A percentile compares a stretch with the other conserved stretches of the same genome.
Conservation (phyloP, 2,888 invertebrate genomes). For the Acanthacorydalis orientalis region DNA sequence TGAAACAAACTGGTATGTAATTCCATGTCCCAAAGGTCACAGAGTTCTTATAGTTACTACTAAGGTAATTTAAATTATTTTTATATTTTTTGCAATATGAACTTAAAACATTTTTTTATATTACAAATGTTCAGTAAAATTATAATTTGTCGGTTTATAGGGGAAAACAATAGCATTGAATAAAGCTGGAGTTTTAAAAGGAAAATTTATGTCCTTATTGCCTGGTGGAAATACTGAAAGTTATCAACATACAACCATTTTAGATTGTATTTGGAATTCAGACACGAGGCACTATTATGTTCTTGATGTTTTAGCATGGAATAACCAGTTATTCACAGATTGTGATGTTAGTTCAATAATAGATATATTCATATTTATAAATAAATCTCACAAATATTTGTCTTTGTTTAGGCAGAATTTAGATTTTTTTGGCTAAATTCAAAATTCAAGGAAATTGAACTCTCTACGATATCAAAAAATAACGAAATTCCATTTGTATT, state of each 20-base stretch:
- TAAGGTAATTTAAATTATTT: constrained; percentile 23
- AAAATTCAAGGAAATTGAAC: constrained; percentile 47
- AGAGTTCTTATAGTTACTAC: constrained; percentile 67
- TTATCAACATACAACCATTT: constrained; percentile 35
- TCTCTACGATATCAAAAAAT: constrained; percentile 21
- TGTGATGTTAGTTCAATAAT: constrained; percentile 45
- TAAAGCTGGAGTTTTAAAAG: constrained; percentile 41
- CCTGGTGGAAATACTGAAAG: constrained; percentile 49
- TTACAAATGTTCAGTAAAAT: not conserved
- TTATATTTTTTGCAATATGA: constrained; percentile 11
- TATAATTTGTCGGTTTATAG: constrained; percentile 26
- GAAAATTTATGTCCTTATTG: constrained; percentile 42
- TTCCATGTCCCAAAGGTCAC: constrained; percentile 70
- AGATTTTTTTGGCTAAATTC: constrained; percentile 69
- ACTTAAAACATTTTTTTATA: not conserved
- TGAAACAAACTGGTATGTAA: constrained; percentile 49
- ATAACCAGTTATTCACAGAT: constrained; percentile 47
- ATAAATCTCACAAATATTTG: not conserved
- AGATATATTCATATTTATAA: not conserved
- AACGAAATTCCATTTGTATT: constrained; percentile 32
- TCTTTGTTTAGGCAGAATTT: constrained; percentile 52
- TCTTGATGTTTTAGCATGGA: constrained; percentile 74
- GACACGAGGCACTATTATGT: constrained; percentile 48
- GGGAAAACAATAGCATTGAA: constrained; percentile 51
- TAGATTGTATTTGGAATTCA: constrained; percentile 70